Evolutionary conservation across 2,113 vertebrate genomes (phyloP).

Genomic region (Sinocyclocheilus maitianheensis): DNA sequence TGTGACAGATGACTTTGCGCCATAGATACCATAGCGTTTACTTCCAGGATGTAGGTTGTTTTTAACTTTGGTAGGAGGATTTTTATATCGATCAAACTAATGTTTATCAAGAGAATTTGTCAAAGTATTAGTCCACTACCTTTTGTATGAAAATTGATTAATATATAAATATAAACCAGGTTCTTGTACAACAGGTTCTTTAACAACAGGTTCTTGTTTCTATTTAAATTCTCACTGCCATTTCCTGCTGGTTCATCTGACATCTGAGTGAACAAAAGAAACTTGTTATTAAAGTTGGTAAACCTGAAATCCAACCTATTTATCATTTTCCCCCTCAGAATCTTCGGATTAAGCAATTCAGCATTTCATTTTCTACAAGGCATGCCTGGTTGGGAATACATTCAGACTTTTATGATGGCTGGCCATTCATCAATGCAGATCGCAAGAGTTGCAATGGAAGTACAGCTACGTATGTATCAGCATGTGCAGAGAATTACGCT

Average conservation of each 20-base stretch:
- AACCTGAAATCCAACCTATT: not conserved
- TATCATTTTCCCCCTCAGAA: slow-evolving; percentile 56
- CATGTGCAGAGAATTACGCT: not conserved
- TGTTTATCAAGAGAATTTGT: not conserved
- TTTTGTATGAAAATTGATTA: too few species aligned
- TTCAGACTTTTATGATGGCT: slow-evolving; percentile 58
- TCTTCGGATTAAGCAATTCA: slow-evolving; percentile 61
- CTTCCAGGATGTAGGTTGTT: too few species aligned
- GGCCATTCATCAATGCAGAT: slow-evolving; percentile 64
- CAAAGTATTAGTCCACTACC: too few species aligned
- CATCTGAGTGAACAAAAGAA: not conserved
- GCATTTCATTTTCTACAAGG: slow-evolving; percentile 59
- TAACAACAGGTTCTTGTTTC: too few species aligned
- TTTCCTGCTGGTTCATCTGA: not conserved
- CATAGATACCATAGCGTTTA: not conserved
- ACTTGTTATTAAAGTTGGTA: not conserved
- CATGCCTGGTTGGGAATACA: slow-evolving; percentile 60
- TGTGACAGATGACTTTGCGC: not conserved
- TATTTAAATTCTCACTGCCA: not conserved
- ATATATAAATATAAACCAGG: too few species aligned
- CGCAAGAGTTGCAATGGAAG: slow-evolving; percentile 50
- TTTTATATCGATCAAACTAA: too few species aligned
- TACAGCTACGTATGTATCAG: slow-evolving; percentile 62
- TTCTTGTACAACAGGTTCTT: too few species aligned
- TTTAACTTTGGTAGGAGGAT: too few species aligned